A percentile compares a stretch with the other conserved stretches of the same genome.
Conservation (phyloP, 1,140 invertebrate genomes). For the Phymorhynchus buccinoides region DNA sequence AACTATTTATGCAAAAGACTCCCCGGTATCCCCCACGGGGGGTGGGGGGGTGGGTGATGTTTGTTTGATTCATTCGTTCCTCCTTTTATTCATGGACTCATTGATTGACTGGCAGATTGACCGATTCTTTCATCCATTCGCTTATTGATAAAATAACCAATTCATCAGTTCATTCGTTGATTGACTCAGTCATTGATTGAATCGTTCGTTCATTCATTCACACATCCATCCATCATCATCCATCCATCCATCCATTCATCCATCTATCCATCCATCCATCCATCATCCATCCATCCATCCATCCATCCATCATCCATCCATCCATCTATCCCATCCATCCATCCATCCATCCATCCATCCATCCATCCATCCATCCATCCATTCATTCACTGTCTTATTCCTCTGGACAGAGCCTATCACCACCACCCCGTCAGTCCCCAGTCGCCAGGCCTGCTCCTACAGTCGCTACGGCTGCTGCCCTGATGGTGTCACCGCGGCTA, state of each 20-base stretch:
- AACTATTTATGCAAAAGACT: no score
- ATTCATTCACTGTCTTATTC: neutral
- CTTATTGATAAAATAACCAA: no score
- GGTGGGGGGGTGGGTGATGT: no score
- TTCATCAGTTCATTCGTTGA: no score
- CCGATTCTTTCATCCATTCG: no score
- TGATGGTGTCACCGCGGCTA: constrained; percentile 54
- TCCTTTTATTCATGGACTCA: no score
- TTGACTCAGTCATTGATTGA: neutral
- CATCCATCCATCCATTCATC: neutral
- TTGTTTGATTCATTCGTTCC: no score
- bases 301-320: neutral
- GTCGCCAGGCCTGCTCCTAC: constrained; percentile 50
- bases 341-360: neutral
- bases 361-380: no score
- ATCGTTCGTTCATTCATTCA: no score
- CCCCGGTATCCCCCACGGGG: no score
- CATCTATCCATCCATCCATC: neutral
- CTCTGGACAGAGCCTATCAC: constrained; percentile 57
- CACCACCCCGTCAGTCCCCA: constrained; percentile 49
- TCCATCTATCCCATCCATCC: neutral
- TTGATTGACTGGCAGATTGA: no score
- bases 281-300: neutral
- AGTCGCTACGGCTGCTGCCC: constrained; percentile 61
- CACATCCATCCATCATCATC: neutral